Evolutionary conservation across 2,888 invertebrate species (phyloP).

Genomic region (Ceramica pisi): DNA sequence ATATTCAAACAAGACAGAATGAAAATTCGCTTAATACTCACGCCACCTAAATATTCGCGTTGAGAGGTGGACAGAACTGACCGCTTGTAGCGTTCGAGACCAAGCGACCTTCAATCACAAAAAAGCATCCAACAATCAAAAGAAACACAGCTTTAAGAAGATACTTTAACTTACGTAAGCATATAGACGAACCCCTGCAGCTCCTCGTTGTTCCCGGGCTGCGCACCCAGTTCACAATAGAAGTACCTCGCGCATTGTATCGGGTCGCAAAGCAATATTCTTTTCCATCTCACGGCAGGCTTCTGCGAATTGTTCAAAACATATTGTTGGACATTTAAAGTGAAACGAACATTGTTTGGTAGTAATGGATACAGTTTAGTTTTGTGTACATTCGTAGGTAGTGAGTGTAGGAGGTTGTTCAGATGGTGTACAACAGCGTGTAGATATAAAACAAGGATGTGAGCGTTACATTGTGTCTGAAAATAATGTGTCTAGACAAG

Average conservation of each 20-base stretch:
- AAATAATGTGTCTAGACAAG: neutral
- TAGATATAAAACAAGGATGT: too few species aligned
- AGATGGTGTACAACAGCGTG: neutral
- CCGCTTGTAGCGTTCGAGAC: too few species aligned
- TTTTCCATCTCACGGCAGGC: constrained; percentile 84
- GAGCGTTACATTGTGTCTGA: neutral
- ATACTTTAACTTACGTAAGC: constrained; percentile 80
- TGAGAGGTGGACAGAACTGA: too few species aligned
- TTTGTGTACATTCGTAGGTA: constrained; percentile 23
- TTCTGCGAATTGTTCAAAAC: constrained; percentile 72
- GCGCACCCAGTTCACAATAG: constrained; percentile 84
- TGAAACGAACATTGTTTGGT: constrained; percentile 44
- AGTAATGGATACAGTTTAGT: constrained; percentile 48
- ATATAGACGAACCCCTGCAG: constrained; percentile 81
- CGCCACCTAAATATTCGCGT: too few species aligned
- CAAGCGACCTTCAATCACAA: neutral
- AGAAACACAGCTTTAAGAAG: constrained; percentile 21
- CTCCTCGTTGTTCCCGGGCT: constrained; percentile 72
- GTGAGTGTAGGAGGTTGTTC: neutral
- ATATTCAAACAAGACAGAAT: too few species aligned
- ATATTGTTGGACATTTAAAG: constrained; percentile 57
- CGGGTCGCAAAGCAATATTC: constrained; percentile 82
- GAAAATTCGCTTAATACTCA: too few species aligned
- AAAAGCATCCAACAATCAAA: constrained; percentile 7
- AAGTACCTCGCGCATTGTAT: constrained; percentile 84